A percentile compares a stretch with the other conserved stretches of the same genome.
Evolutionary conservation across 2,888 invertebrate species (phyloP).

Genomic region (Caenorhabditis panamensis): DNA sequence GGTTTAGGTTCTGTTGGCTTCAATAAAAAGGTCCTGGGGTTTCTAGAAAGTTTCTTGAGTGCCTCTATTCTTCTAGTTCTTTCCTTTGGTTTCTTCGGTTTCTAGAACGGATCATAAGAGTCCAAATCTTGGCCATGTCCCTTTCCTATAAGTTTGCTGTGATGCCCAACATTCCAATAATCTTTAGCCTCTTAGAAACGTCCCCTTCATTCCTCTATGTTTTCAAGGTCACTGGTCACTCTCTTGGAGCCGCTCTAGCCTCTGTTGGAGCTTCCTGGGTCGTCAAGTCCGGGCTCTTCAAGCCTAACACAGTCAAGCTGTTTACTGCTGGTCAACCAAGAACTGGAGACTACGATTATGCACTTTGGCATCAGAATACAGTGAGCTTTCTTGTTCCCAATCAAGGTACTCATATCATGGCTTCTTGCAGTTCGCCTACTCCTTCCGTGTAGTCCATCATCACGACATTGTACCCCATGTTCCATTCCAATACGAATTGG

Average conservation of each 20-base stretch:
- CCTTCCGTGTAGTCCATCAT: slow-evolving; percentile 58
- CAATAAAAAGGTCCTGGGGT: too few relatives aligned
- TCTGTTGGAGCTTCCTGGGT: slow-evolving; percentile 57
- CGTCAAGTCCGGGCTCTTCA: slow-evolving; percentile 49
- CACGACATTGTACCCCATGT: slow-evolving; percentile 61
- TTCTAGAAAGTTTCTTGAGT: too few relatives aligned
- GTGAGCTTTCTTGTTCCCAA: slow-evolving; percentile 1
- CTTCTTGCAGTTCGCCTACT: slow-evolving; percentile 55
- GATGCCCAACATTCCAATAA: too few relatives aligned
- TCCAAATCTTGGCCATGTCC: too few relatives aligned
- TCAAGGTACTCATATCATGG: too few relatives aligned
- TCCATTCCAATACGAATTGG: slow-evolving; percentile 54
- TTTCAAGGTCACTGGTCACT: slow-evolving; percentile 62
- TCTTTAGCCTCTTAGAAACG: too few relatives aligned
- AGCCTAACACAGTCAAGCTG: slow-evolving; percentile 27
- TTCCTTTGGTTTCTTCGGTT: too few relatives aligned
- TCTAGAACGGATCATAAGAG: too few relatives aligned
- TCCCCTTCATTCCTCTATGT: too few relatives aligned
- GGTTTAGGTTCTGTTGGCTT: too few relatives aligned
- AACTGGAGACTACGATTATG: slow-evolving; percentile 59
- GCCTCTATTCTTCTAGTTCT: too few relatives aligned
- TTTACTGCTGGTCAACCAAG: slow-evolving; percentile 59
- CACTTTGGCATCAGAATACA: slow-evolving; percentile 61
- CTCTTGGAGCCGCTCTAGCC: slow-evolving; percentile 56
- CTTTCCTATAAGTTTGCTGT: too few relatives aligned